phyloP scores from a whole-genome alignment of 2,888 invertebrate genomes.

The Cerastoderma edule region DNA sequence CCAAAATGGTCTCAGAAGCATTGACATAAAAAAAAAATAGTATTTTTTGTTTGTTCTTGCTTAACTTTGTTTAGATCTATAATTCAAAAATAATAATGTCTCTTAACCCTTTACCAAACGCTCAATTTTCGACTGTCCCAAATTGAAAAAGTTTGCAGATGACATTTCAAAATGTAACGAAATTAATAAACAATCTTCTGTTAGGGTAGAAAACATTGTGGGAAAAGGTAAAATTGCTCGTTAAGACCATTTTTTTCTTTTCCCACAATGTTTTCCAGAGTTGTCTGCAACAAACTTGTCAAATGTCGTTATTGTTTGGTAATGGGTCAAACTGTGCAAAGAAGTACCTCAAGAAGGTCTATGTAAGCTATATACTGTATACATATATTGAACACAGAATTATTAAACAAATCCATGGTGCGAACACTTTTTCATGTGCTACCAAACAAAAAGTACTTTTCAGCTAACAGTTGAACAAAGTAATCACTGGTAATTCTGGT shows the following conservation, averaged over 20 bases:
- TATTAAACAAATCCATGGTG: no score
- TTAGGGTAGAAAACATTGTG: neutral
- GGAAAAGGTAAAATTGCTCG: slow-evolving; percentile 11
- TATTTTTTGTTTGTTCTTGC: no score
- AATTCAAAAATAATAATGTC: neutral
- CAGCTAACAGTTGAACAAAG: neutral
- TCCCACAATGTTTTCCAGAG: slow-evolving; percentile 7
- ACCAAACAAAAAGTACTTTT: neutral
- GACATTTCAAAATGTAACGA: no score
- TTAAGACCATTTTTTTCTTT: slow-evolving; percentile 3
- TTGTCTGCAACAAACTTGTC: neutral
- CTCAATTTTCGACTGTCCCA: neutral
- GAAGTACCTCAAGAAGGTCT: neutral
- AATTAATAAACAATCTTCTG: neutral
- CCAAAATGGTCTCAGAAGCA: no score
- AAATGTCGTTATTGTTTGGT: neutral
- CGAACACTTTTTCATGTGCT: no score
- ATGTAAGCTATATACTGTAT: neutral
- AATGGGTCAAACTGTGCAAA: neutral
- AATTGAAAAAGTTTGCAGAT: neutral
- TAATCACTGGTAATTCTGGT: neutral
- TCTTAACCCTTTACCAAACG: neutral
- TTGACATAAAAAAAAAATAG: no score
- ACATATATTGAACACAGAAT: no score
- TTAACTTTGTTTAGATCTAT: neutral